Percentiles rank a stretch among this genome's conserved stretches.
phyloP scores from a whole-genome alignment of 1,140 invertebrate species.

The Asbolus verrucosus region DNA sequence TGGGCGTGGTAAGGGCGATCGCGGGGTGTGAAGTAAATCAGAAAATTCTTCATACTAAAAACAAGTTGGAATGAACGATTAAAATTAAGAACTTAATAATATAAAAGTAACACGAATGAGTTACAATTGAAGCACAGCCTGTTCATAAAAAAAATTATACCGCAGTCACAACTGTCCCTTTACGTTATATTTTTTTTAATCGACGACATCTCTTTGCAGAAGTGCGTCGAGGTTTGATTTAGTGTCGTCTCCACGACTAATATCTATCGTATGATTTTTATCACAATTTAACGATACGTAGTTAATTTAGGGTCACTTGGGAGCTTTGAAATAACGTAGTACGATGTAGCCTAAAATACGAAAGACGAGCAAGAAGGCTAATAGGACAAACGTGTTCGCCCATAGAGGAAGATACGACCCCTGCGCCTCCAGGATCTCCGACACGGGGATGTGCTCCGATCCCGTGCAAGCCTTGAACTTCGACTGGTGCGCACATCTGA shows the following conservation, averaged over 20 bases:
- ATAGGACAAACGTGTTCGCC: slow-evolving; percentile 81
- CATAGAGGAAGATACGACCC: slow-evolving; percentile 75
- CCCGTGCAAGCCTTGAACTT: slow-evolving; percentile 75
- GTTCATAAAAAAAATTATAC: slow-evolving; percentile 54
- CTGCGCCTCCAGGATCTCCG: slow-evolving; percentile 77
- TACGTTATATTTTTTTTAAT: slow-evolving; percentile 44
- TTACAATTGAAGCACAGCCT: slow-evolving; percentile 59
- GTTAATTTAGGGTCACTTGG: slow-evolving; percentile 66
- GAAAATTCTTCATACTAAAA: slow-evolving; percentile 48
- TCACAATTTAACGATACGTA: slow-evolving; percentile 33
- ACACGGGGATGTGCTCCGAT: slow-evolving; percentile 72
- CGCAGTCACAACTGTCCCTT: slow-evolving; percentile 49
- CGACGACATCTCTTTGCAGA: slow-evolving; percentile 7
- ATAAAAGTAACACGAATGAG: slow-evolving; percentile 49
- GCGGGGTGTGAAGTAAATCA: slow-evolving; percentile 13
- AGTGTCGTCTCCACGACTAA: slow-evolving; percentile 40
- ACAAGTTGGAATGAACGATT: slow-evolving; percentile 58
- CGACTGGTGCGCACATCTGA: slow-evolving; percentile 76
- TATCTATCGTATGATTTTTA: slow-evolving; percentile 35
- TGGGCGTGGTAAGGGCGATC: not conserved
- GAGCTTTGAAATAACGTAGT: slow-evolving; percentile 78
- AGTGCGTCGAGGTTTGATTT: slow-evolving; percentile 35
- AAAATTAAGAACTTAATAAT: slow-evolving; percentile 55
- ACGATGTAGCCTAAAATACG: slow-evolving; percentile 81
- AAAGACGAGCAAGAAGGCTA: slow-evolving; percentile 80